Percentiles rank a stretch among this genome's conserved stretches.
Conservation (phyloP, 2,113 vertebrate species). For the Rhabdomys dilectus region DNA sequence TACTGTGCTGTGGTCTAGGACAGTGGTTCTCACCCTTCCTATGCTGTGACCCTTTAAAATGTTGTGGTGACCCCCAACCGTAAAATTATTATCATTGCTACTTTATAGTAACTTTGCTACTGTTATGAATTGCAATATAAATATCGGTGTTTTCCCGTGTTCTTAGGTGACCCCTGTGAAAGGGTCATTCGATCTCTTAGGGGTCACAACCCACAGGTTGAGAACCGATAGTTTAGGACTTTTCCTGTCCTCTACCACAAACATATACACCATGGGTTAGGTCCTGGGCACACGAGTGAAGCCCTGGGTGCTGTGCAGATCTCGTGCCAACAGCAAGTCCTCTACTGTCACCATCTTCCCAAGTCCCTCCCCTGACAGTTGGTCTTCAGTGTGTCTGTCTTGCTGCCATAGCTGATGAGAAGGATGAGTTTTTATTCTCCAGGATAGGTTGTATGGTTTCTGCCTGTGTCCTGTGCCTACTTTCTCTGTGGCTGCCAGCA, state of each 20-base stretch:
- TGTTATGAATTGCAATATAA: background rate
- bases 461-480: background rate
- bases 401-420: fast-evolving
- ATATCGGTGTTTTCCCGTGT: background rate
- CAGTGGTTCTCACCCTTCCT: background rate
- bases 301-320: too few species aligned
- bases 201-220: background rate
- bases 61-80: background rate
- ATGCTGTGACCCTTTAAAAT: background rate
- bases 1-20: background rate
- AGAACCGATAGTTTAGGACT: background rate
- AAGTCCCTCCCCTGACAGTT: background rate
- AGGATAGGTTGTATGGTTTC: background rate
- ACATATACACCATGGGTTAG: background rate
- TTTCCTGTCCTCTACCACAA: background rate
- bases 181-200: background rate
- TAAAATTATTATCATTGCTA: background rate
- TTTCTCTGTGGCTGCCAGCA: background rate
- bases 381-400: background rate
- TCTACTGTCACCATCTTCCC: fast-evolving
- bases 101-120: background rate
- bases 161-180: background rate
- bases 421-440: background rate
- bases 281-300: fast-evolving
- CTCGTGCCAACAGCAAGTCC: fast-evolving